Evolutionary conservation across 2,113 vertebrate genomes (phyloP).

Genomic region (Aix galericulata): DNA sequence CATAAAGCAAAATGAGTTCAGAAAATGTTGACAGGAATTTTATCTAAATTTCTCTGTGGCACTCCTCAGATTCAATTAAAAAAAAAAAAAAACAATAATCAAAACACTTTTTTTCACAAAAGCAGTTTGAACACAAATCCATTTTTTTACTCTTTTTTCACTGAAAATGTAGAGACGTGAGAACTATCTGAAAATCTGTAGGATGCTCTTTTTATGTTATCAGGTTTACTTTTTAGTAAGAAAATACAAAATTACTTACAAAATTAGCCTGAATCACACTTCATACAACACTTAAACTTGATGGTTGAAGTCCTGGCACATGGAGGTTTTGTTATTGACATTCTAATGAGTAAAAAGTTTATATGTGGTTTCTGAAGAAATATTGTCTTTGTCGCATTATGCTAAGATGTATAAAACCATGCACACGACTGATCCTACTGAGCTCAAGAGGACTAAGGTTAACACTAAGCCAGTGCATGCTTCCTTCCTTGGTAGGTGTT

Average conservation of each 20-base stretch:
- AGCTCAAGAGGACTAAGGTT: not conserved
- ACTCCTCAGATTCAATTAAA: not conserved
- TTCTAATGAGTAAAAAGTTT: not conserved
- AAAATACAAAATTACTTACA: not conserved
- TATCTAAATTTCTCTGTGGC: not conserved
- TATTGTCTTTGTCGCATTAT: not conserved
- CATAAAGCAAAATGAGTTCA: slow-evolving; percentile 10
- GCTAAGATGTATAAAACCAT: not conserved
- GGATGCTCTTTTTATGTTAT: not conserved
- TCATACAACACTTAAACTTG: not conserved
- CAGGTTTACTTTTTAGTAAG: not conserved
- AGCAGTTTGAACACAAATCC: not conserved
- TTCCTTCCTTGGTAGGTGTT: not conserved
- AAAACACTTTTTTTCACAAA: not conserved
- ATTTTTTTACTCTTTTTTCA: not conserved
- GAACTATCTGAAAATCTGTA: not conserved
- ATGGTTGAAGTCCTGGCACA: not conserved
- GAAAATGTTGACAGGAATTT: slow-evolving; percentile 14
- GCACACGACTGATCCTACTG: not conserved
- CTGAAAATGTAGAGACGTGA: not conserved
- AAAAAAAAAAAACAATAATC: not conserved
- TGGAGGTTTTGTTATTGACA: not conserved
- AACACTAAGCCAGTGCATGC: not conserved
- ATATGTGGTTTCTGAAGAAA: not conserved
- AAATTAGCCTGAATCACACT: not conserved